Base-by-base conservation (phyloP, 2,888 invertebrate species). In the Agrochola lychnidis region DNA sequence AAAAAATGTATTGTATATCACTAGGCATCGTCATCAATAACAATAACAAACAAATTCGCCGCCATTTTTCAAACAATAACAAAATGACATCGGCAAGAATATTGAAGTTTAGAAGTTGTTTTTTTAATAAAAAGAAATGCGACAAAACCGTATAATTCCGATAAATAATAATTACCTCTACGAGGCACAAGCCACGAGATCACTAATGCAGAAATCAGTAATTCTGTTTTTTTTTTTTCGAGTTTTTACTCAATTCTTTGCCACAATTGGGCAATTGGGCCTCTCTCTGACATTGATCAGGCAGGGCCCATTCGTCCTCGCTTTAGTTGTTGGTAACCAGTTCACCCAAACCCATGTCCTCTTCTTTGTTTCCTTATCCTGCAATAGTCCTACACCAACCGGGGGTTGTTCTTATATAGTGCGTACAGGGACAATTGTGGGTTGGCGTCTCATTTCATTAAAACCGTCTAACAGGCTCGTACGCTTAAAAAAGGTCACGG, bases 11-110 rank as follows among this genome's bases (percentile, higher is more conserved):
- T 74, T 75, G 63, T 72, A 70, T 66, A 78, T 83, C 77, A 75
- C 80, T 78, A 82, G 62, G 83, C 81, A 77, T 76, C 70, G 72
- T 73, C 71, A 75, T 66, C 76, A 83, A 73, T 76, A 79, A 82
- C 76, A 84, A 73, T 68, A 81, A 82, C 73, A 87, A 87, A 86
- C 87, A 87, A 88, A 89, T 87, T 79, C 82, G 74, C 89, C 91
- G 90, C 92, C 90, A 90, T 88, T 90, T 88, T 89, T 90, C 83
- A 90, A 92, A 91, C 75, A 78, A 87, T 86, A 88, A 90, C 85
- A 87, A 51, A 90, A 88, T 88, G 87, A 90, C 84, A 83, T 83
- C 36, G 25, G 22, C 10, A 25, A 45, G 22, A 16, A 30, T 51
- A 36, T 25, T 40, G 22, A 72, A 56, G 63, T 53, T 25, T 62